Base-by-base conservation (phyloP, 1,140 invertebrate genomes). In the Diachasmimorpha longicaudata region DNA sequence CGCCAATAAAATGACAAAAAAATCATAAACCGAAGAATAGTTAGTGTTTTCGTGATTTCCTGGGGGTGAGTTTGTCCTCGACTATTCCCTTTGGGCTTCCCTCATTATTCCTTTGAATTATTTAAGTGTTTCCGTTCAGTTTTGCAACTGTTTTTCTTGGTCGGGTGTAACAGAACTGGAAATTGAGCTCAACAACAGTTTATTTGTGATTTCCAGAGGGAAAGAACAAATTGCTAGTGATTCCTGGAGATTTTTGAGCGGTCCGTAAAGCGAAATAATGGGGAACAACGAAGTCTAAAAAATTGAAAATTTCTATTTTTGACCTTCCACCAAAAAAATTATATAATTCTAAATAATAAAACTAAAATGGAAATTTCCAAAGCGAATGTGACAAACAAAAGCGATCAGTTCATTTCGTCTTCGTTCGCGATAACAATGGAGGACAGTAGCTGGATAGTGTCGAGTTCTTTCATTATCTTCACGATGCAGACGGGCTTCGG, bases 401-500 rank as follows among this genome's bases (percentile, higher is more conserved):
- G 46, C 10, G 10, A n/a, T n/a, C 58, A 9, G 21, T 84, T 84
- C 42, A 39, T 85, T 21, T 78, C 77, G n/a, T 80, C 86, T 42
- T 74, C 86, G 1, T 91, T 87, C 42, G 91, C 93, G 74, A 90
- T 94, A 0, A 89, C 88, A 67, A 83, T 92, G 78, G 96, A 97
- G 87, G 97, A 98, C 80, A 95, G 95, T 14, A 95, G 94, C 78
- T 98, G 97, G 96, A 96, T 98, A 63, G 90, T 98, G 23, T 97
- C 96, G 0, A 96, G 95, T 69, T 95, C 96, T 0, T 98, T 99
- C 83, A 97, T 98, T 78, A 98, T 98, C 74, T 98, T 98, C 84
- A 98, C 97, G 0, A 99, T 98, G 97, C 97, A 98, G 90, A 97
- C 96, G 79, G 97, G 96, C 96, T 98, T 98, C 82, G 96, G 96